A percentile compares a stretch with the other conserved stretches of the same genome.
Evolutionary conservation across 2,888 invertebrate species (phyloP).

Genomic region (Pyrgus malvae): DNA sequence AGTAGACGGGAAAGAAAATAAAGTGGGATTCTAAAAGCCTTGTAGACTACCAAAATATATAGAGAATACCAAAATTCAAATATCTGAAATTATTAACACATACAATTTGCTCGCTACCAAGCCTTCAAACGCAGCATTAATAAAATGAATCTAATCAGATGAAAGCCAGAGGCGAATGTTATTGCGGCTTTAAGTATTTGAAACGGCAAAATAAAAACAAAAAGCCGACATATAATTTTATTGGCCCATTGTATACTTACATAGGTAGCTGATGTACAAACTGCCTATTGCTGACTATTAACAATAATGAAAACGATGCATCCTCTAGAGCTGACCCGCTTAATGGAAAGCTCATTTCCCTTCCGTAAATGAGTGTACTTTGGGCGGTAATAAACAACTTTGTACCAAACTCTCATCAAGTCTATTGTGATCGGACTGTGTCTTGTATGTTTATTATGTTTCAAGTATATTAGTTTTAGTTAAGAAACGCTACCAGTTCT

Average conservation of each 20-base stretch:
- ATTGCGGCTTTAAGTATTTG: too few species aligned
- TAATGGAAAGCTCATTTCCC: constrained; percentile 41
- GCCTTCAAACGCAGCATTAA: too few species aligned
- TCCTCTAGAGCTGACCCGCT: constrained; percentile 39
- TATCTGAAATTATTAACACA: too few species aligned
- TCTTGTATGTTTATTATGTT: constrained; percentile 23
- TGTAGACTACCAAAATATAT: too few species aligned
- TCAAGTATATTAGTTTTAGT: constrained; percentile 24
- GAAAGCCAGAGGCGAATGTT: too few species aligned
- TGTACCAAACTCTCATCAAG: constrained; percentile 31
- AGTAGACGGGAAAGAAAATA: too few species aligned
- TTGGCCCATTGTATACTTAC: constrained; percentile 8
- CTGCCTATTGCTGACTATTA: constrained; percentile 40
- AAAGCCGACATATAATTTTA: constrained; percentile 14
- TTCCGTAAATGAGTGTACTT: constrained; percentile 32
- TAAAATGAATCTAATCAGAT: too few species aligned
- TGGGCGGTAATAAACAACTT: constrained; percentile 38
- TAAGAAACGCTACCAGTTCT: constrained; percentile 12
- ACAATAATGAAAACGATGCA: constrained; percentile 41
- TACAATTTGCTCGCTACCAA: too few species aligned
- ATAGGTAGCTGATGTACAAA: constrained; percentile 33
- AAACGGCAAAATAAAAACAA: neutral
- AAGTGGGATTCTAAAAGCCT: too few species aligned
- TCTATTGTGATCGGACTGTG: constrained; percentile 17
- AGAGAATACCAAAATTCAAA: too few species aligned